Conservation (phyloP, 1,140 invertebrate genomes). For the Carcinoscorpius rotundicauda region DNA sequence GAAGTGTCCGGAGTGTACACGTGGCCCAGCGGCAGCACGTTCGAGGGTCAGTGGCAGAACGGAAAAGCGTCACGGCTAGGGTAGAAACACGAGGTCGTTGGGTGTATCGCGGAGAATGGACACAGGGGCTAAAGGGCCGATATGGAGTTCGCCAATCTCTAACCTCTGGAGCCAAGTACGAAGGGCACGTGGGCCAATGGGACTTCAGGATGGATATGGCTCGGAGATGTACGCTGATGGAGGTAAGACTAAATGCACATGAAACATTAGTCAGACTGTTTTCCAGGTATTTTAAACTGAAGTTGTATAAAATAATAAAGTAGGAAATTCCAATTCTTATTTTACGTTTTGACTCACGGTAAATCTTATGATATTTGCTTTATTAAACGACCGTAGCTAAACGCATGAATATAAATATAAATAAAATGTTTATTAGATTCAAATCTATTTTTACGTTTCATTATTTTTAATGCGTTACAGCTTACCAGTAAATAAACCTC, state of each 20-base stretch:
- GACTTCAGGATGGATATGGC: slow-evolving; percentile 97
- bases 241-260: slow-evolving; percentile 44
- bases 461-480: too few relatives aligned
- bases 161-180: slow-evolving; percentile 92
- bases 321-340: too few relatives aligned
- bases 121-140: slow-evolving; percentile 96
- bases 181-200: slow-evolving; percentile 99
- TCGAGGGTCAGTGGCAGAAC: slow-evolving; percentile 98
- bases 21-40: slow-evolving; percentile 88
- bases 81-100: slow-evolving; percentile 92
- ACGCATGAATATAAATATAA: too few relatives aligned
- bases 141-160: slow-evolving; percentile 94
- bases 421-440: too few relatives aligned
- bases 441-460: too few relatives aligned
- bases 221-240: slow-evolving; percentile 99
- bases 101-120: slow-evolving; percentile 98
- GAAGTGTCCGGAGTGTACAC: slow-evolving; percentile 98
- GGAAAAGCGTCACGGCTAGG: slow-evolving; percentile 89
- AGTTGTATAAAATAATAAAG: too few relatives aligned
- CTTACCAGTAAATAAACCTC: too few relatives aligned
- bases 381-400: too few relatives aligned
- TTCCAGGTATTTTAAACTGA: too few relatives aligned
- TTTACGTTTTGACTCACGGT: too few relatives aligned
- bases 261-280: too few relatives aligned
- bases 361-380: too few relatives aligned